Conservation (phyloP, 2,888 invertebrate species). For the Protonemura montana region DNA sequence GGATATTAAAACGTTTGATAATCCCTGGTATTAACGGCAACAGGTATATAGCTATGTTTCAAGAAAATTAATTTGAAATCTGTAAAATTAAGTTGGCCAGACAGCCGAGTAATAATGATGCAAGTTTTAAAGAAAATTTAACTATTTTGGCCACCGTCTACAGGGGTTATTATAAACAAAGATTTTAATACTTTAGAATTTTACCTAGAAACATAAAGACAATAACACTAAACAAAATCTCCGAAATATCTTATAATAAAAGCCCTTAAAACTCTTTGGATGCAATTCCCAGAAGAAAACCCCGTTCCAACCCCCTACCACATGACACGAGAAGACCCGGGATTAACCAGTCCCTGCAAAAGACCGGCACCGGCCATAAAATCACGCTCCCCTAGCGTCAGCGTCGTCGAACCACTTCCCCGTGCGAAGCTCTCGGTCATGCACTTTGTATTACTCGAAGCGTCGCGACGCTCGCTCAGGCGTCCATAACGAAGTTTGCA, state of each 20-base stretch:
- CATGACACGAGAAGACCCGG: neutral
- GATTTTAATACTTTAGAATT: neutral
- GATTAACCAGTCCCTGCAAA: slow-evolving; percentile 15
- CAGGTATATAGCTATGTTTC: neutral
- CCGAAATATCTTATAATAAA: slow-evolving; percentile 7
- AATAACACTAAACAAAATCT: neutral
- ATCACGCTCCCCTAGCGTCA: slow-evolving; percentile 22
- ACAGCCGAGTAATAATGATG: neutral
- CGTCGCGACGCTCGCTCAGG: neutral
- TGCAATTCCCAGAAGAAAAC: neutral
- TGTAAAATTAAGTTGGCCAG: neutral
- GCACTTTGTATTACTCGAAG: neutral
- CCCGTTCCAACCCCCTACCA: neutral
- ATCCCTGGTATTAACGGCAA: neutral
- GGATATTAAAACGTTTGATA: neutral
- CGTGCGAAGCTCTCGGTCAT: neutral
- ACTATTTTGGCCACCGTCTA: neutral
- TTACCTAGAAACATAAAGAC: neutral
- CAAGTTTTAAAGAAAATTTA: neutral
- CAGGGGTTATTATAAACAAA: neutral
- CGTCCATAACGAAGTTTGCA: slow-evolving; percentile 34
- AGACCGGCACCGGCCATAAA: slow-evolving; percentile 27
- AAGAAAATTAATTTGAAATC: neutral
- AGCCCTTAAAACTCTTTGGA: neutral
- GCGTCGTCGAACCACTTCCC: neutral